Conservation (phyloP, 2,797 vertebrate genomes). For the Forpus xanthops region DNA sequence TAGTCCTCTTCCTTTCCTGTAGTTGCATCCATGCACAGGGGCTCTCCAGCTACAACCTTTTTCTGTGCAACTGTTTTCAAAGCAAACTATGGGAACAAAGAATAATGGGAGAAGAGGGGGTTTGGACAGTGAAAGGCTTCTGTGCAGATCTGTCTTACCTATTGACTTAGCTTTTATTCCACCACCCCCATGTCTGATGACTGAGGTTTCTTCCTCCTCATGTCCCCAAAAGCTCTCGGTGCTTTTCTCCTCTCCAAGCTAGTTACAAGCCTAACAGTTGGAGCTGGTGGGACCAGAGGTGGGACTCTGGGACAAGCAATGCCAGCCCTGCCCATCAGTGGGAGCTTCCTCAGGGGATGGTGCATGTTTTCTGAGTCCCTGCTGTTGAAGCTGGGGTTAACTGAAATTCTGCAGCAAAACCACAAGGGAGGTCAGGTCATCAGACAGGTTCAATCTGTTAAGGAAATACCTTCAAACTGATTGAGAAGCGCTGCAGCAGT, state of each 20-base stretch:
- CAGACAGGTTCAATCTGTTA: not conserved
- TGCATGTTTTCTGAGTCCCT: not conserved
- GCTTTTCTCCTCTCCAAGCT: not conserved
- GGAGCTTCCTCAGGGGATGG: not conserved
- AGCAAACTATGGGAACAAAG: not conserved
- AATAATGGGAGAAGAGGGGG: not conserved
- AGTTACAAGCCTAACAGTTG: not conserved
- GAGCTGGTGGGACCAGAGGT: not conserved
- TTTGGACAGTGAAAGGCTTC: not conserved
- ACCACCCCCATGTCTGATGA: not conserved
- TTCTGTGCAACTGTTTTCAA: not conserved
- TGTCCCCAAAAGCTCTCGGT: not conserved
- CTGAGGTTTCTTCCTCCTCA: not conserved
- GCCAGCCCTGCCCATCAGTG: not conserved
- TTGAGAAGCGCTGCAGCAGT: not conserved
- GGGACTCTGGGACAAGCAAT: not conserved
- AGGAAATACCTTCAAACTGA: not conserved
- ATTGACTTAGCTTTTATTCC: not conserved
- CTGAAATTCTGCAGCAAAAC: not conserved
- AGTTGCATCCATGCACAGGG: rapidly evolving
- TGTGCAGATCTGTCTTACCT: not conserved
- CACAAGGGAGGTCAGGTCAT: not conserved
- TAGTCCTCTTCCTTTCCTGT: not conserved
- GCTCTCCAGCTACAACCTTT: not conserved
- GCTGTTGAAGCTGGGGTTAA: not conserved